Conservation (phyloP, 2,797 vertebrate species). For the Siniperca obscura region DNA sequence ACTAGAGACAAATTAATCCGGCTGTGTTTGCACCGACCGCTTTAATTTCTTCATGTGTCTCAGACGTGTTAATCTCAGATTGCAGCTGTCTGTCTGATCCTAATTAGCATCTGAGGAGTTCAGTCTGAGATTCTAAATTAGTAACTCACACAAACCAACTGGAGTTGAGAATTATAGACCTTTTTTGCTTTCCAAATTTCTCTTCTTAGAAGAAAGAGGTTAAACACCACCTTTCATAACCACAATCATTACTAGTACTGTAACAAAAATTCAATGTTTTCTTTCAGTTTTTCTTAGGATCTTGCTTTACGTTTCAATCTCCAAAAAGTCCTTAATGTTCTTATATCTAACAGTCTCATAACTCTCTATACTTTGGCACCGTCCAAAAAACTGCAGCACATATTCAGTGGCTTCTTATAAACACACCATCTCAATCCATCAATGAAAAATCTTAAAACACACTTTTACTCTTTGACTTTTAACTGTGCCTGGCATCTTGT, state of each 20-base stretch:
- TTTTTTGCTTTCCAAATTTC: neutral
- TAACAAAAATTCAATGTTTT: neutral
- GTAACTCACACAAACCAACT: neutral
- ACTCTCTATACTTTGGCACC: neutral
- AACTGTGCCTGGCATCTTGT: neutral
- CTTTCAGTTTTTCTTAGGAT: too few species aligned
- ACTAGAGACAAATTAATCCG: neutral
- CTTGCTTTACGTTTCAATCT: neutral
- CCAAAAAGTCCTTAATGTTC: neutral
- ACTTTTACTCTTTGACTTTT: neutral
- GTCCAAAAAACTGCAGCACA: neutral
- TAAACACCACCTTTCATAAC: neutral
- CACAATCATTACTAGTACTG: neutral
- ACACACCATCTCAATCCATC: neutral
- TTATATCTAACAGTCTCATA: neutral
- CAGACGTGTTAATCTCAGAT: constrained; percentile 12
- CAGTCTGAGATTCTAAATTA: neutral
- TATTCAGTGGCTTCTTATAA: neutral
- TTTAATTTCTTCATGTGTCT: neutral
- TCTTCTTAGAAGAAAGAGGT: neutral
- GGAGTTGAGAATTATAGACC: neutral
- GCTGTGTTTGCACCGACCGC: neutral
- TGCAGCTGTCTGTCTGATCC: constrained; percentile 10
- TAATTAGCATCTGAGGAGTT: constrained; percentile 4
- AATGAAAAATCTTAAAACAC: neutral